Conservation (phyloP, 2,888 invertebrate genomes). For the Trypoxylon attenuatum region DNA sequence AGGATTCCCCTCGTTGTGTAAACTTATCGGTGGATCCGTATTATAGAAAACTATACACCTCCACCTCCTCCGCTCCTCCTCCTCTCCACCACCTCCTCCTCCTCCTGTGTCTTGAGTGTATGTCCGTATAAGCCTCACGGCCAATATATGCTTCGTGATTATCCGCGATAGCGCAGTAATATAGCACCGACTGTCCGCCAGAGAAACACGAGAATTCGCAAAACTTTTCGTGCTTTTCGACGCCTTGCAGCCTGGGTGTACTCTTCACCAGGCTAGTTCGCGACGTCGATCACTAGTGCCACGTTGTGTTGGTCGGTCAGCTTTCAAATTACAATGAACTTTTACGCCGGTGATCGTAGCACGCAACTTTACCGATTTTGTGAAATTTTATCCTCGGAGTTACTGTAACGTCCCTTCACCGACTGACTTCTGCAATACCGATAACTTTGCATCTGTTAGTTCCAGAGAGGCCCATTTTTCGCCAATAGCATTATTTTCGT, state of each 20-base stretch:
- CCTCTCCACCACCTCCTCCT: too few relatives aligned
- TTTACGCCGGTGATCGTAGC: too few relatives aligned
- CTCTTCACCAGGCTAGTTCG: conserved; percentile 34
- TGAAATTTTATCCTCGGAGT: too few relatives aligned
- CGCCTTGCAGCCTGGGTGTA: conserved; percentile 45
- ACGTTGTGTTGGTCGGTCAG: conserved; percentile 30
- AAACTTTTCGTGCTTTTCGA: conserved; percentile 59
- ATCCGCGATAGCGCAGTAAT: conserved; percentile 49
- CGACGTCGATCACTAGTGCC: conserved; percentile 31
- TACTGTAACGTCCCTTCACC: too few relatives aligned
- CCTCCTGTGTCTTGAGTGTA: too few relatives aligned
- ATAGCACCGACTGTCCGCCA: conserved; percentile 44
- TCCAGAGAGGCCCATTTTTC: too few relatives aligned
- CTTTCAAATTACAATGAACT: conserved; percentile 25
- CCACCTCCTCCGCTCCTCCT: too few relatives aligned
- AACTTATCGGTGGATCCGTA: conserved; percentile 52
- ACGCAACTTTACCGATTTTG: too few relatives aligned
- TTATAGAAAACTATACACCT: conserved; percentile 68
- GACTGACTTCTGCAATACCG: too few relatives aligned
- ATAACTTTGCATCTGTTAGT: too few relatives aligned
- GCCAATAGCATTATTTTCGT: too few relatives aligned
- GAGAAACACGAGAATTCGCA: conserved; percentile 51
- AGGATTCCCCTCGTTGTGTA: conserved; percentile 32
- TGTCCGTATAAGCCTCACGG: too few relatives aligned
- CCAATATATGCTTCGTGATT: conserved; percentile 49